Evolutionary conservation across 1,140 invertebrate species (phyloP).

Genomic region (Drosophila tristis): DNA sequence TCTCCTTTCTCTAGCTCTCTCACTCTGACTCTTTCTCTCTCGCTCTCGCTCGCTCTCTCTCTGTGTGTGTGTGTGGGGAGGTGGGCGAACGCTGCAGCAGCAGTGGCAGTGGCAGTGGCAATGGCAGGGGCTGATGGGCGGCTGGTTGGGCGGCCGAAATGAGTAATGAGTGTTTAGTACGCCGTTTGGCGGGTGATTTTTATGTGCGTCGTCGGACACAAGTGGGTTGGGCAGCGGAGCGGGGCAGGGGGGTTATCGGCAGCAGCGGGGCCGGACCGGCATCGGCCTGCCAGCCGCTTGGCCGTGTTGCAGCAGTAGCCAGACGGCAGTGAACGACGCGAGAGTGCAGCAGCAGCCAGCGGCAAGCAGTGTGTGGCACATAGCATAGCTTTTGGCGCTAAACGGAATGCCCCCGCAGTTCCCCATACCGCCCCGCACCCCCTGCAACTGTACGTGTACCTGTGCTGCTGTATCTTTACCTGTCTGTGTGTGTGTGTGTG

Average conservation of each 20-base stretch:
- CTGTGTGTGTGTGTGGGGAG: constrained; percentile 11
- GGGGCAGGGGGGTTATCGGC: not conserved
- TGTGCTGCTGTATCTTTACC: not conserved
- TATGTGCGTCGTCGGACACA: constrained; percentile 16
- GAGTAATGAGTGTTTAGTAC: constrained; percentile 65
- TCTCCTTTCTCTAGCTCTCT: not conserved
- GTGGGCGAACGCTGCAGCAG: not conserved
- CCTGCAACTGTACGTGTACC: not conserved
- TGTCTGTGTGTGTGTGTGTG: constrained; percentile 7
- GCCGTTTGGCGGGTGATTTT: constrained; percentile 56
- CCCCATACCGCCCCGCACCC: not conserved
- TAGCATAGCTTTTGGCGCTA: constrained; percentile 62
- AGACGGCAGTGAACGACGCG: constrained; percentile 10
- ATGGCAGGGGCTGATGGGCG: not conserved
- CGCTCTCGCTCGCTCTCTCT: constrained; percentile 5
- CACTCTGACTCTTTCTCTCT: constrained; percentile 11
- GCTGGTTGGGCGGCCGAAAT: constrained; percentile 25
- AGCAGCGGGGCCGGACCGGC: not conserved
- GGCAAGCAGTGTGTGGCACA: constrained; percentile 26
- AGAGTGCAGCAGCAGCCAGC: constrained; percentile 3
- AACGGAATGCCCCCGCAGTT: constrained; percentile 16
- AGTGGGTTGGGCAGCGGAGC: constrained; percentile 3
- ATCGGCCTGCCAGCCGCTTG: not conserved
- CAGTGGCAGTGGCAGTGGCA: not conserved
- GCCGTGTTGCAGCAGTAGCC: constrained; percentile 7